Evolutionary conservation across 2,888 invertebrate genomes (phyloP).

Genomic region (Thalpophila matura): DNA sequence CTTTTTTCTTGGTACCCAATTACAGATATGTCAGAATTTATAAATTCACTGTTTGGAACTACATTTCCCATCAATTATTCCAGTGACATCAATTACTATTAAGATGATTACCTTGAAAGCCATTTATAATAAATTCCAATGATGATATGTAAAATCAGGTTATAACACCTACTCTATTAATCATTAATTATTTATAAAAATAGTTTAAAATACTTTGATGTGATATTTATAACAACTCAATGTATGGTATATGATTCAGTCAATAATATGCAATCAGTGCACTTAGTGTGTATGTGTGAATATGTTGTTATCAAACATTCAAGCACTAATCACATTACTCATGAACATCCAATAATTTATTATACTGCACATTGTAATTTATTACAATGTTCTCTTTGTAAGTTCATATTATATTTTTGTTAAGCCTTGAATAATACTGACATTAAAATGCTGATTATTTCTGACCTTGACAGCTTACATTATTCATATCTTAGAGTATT

Average conservation of each 20-base stretch:
- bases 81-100: slow-evolving; percentile 5
- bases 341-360: slow-evolving; percentile 13
- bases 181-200: background rate
- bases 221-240: slow-evolving; percentile 18
- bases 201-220: background rate
- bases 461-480: background rate
- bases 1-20: background rate
- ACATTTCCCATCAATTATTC: slow-evolving; percentile 1
- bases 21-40: background rate
- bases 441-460: background rate
- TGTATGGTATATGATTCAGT: slow-evolving; percentile 21
- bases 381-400: slow-evolving; percentile 2
- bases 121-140: slow-evolving; percentile 6
- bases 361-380: slow-evolving; percentile 3
- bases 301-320: slow-evolving; percentile 42
- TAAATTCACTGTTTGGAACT: background rate
- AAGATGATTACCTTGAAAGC: slow-evolving; percentile 39
- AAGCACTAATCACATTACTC: slow-evolving; percentile 30
- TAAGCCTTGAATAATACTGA: background rate
- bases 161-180: too few species aligned
- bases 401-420: background rate
- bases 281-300: slow-evolving; percentile 23
- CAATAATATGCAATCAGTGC: slow-evolving; percentile 26
- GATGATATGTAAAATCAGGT: background rate
- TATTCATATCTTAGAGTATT: too few species aligned